Evolutionary conservation across 2,797 vertebrate species (phyloP), one percentile per base, ranked within the genome.

Genomic region (Adrianichthys oophorus): DNA sequence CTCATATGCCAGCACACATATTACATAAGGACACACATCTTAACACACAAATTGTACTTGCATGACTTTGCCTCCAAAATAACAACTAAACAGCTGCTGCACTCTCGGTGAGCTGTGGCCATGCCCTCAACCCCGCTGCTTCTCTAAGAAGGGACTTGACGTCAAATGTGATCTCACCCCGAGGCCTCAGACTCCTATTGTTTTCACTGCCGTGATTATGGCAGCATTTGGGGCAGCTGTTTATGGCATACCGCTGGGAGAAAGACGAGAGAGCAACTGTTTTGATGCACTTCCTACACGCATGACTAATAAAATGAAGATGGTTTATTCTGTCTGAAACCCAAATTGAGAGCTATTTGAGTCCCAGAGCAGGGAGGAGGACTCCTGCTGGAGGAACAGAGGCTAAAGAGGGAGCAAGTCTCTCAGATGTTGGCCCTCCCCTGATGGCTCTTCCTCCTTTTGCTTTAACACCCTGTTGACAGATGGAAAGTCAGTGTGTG

Each of bases 401-500:
- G 66, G 66, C 70, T 66, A 79, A 49, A 49, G 24, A 29, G 44
- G 44, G 18, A 44, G 48, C 65, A 77, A 70, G 59, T 29, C 77
- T 72, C 69, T 42, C n/a, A 48, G 41, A 56, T 47, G 69, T 15
- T 5, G 56, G 67, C 64, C 52, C 45, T 64, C 53, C 54, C 47
- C 19, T 64, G 47, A 52, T 49, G 32, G 32, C 44, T 32, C 68
- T 47, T 48, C 47, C 61, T 63, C 49, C 15, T 54, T 59, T 58
- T 45, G 41, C 51, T 51, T 15, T 59, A 60, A 51, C 64, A 53
- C 59, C 66, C 75, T 59, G 51, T 62, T 82, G 82, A 79, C 87
- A 90, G 88, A 89, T 89, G 87, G 89, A 54, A n/a, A 65, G 74
- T 59, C 85, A 86, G 86, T 85, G 78, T 89, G 88, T 88, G 84